phyloP scores from a whole-genome alignment of 1,140 invertebrate genomes.

The Centruroides sculpturatus region DNA sequence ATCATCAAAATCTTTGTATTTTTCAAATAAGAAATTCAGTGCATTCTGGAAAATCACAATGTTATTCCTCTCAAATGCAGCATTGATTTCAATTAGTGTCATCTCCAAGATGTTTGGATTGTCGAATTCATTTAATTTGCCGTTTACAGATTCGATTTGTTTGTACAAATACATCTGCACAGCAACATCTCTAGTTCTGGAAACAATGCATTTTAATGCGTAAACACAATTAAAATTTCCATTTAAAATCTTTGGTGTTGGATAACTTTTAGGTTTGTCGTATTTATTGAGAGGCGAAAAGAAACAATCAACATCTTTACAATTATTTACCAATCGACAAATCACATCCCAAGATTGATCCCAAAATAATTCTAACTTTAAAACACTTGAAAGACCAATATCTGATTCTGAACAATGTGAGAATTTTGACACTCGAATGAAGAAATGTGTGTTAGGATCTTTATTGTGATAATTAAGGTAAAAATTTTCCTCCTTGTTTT shows the following conservation, averaged over 20 bases:
- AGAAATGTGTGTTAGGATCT: background rate
- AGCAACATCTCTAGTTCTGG: background rate
- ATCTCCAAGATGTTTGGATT: background rate
- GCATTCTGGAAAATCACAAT: background rate
- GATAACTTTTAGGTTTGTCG: background rate
- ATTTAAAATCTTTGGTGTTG: background rate
- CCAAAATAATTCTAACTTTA: background rate
- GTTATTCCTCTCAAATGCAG: background rate
- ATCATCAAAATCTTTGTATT: background rate
- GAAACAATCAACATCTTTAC: no score
- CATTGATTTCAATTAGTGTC: background rate
- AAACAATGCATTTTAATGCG: background rate
- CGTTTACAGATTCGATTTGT: background rate
- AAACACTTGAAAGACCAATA: background rate
- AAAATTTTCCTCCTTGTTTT: background rate
- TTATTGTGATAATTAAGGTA: background rate
- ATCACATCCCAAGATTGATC: no score
- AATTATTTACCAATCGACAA: no score
- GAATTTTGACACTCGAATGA: background rate
- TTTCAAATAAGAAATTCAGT: background rate
- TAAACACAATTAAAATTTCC: background rate
- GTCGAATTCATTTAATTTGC: background rate
- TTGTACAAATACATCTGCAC: background rate
- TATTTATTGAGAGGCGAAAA: no score
- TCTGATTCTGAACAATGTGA: background rate